These are phyloP conservation scores for Podarcis siculus DNA, from an alignment of 2,797 vertebrate species.

Conservation along the genomic window DNA sequence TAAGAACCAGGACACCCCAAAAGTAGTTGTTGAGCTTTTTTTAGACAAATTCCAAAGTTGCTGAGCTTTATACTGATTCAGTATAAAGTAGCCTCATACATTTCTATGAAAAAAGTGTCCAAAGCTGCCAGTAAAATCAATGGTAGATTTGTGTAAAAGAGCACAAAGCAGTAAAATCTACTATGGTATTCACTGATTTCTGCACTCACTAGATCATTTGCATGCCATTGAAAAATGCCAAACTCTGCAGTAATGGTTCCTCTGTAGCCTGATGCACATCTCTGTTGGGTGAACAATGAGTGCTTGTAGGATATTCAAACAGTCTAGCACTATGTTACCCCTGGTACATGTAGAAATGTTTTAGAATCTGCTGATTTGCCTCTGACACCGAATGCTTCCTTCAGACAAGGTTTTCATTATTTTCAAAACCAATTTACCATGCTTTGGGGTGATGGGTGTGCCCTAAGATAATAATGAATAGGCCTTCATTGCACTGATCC, in stretches of 20 bases:
- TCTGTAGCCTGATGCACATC: neutral
- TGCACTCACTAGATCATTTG: neutral
- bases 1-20: too few relatives aligned
- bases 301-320: neutral
- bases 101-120: neutral
- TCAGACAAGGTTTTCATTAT: constrained; percentile 21
- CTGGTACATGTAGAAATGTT: neutral
- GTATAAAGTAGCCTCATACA: neutral
- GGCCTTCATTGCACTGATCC: neutral
- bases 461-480: neutral
- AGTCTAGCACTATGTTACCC: neutral
- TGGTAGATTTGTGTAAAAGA: neutral
- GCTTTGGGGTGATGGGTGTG: neutral
- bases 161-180: neutral
- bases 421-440: neutral
- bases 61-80: neutral
- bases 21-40: too few relatives aligned
- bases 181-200: neutral
- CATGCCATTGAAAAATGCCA: neutral
- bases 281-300: neutral
- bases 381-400: constrained; percentile 1
- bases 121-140: neutral
- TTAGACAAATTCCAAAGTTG: too few relatives aligned
- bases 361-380: neutral
- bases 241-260: neutral